Evolutionary conservation across 2,113 vertebrate species (phyloP).

Genomic region (Saccopteryx bilineata): DNA sequence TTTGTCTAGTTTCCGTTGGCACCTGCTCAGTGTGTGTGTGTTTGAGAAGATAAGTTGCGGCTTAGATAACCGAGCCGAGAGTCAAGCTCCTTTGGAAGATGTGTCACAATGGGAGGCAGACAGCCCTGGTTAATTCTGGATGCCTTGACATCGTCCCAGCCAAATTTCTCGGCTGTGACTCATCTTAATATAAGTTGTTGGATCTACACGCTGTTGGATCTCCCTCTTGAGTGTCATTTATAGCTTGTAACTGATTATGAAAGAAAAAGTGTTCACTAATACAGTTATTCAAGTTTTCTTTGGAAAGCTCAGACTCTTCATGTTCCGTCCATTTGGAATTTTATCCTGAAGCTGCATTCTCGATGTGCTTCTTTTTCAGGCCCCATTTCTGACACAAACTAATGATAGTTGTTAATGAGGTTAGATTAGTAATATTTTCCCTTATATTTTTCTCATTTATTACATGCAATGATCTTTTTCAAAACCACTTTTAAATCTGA

Average conservation of each 20-base stretch:
- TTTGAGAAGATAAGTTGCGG: not conserved
- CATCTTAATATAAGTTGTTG: not conserved
- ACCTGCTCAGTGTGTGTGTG: not conserved
- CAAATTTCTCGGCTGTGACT: not conserved
- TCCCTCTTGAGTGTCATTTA: not conserved
- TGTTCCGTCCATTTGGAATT: not conserved
- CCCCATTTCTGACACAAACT: not conserved
- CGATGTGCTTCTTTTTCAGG: not conserved
- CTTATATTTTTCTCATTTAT: constrained; percentile 5
- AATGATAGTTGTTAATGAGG: not conserved
- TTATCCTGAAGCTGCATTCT: not conserved
- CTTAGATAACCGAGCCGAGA: not conserved
- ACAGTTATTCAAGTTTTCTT: not conserved
- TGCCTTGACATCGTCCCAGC: not conserved
- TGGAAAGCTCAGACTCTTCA: not conserved
- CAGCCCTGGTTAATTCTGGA: not conserved
- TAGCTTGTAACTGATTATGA: not conserved
- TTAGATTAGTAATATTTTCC: not conserved
- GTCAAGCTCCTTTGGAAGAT: constrained; percentile 6
- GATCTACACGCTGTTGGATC: not conserved
- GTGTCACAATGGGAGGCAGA: not conserved
- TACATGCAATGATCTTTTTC: constrained; percentile 9
- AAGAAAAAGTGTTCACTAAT: not conserved
- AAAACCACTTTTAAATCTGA: not conserved
- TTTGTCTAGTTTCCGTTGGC: constrained; percentile 36